A percentile compares a stretch with the other conserved stretches of the same genome.
Evolutionary conservation across 1,140 invertebrate genomes (phyloP).

Genomic region (Carcinoscorpius rotundicauda): DNA sequence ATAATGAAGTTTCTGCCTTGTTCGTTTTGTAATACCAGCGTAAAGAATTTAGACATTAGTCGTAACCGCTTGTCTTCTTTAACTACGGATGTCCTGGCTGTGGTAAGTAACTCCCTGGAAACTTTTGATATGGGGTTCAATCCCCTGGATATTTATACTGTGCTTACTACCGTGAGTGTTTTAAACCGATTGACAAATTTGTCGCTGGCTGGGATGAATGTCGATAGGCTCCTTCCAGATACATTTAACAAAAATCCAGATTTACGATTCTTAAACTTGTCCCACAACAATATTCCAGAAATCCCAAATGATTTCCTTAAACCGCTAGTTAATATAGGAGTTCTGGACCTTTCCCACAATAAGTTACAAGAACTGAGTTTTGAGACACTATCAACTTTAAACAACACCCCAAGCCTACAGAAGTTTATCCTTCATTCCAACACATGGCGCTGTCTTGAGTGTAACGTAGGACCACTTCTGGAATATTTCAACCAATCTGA

Average conservation of each 20-base stretch:
- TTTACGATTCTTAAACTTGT: constrained; percentile 36
- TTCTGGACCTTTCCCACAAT: constrained; percentile 49
- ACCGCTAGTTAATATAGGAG: constrained; percentile 40
- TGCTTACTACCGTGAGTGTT: constrained; percentile 41
- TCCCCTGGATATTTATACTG: constrained; percentile 32
- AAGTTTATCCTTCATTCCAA: constrained; percentile 40
- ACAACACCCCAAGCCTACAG: constrained; percentile 33
- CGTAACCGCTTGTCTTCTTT: constrained; percentile 56
- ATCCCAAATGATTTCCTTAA: constrained; percentile 42
- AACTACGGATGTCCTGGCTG: constrained; percentile 44
- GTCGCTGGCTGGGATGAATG: constrained; percentile 35
- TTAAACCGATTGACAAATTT: constrained; percentile 42
- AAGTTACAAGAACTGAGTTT: constrained; percentile 44
- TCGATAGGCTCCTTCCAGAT: constrained; percentile 17
- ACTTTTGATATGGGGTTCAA: constrained; percentile 55
- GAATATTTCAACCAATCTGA: constrained; percentile 44
- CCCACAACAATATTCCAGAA: constrained; percentile 38
- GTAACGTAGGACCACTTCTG: constrained; percentile 37
- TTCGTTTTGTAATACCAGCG: constrained; percentile 52
- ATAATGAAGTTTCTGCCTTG: constrained; percentile 53
- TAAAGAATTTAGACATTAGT: constrained; percentile 51
- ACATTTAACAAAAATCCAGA: constrained; percentile 21
- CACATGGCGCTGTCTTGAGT: constrained; percentile 53
- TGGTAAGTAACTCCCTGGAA: constrained; percentile 45
- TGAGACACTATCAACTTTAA: constrained; percentile 37